Percentiles rank a stretch among this genome's conserved stretches.
phyloP scores from a whole-genome alignment of 64 coral and sea anemone genomes.

The Anthopleura sola region DNA sequence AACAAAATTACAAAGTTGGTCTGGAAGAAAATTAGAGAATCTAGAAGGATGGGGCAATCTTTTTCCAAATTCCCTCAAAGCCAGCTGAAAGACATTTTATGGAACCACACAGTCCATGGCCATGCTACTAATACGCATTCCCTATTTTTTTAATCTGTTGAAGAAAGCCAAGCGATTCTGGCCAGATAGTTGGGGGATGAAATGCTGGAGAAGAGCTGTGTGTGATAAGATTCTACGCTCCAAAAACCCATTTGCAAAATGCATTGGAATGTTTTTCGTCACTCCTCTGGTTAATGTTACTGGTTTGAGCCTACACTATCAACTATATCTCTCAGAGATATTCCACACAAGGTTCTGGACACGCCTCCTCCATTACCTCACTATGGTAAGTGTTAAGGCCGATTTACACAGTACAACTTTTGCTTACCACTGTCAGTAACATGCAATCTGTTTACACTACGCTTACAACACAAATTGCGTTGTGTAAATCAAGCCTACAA shows the following conservation, averaged over 20 bases:
- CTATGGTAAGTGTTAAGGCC: constrained; percentile 49
- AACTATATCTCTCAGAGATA: constrained; percentile 72
- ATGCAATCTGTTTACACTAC: no score
- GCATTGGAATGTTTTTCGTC: constrained; percentile 56
- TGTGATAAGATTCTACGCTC: constrained; percentile 55
- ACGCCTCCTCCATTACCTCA: constrained; percentile 50
- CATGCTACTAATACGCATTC: background rate
- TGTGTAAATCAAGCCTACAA: no score
- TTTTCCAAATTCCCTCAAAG: no score
- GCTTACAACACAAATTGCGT: no score
- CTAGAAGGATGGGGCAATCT: no score
- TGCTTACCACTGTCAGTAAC: no score
- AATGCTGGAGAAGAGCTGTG: constrained; percentile 21
- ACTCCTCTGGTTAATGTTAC: constrained; percentile 81
- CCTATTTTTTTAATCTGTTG: background rate
- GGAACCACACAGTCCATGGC: no score
- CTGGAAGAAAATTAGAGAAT: no score
- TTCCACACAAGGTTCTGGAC: constrained; percentile 73
- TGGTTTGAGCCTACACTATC: constrained; percentile 70
- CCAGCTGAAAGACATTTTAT: no score
- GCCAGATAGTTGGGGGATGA: constrained; percentile 69
- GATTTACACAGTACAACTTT: background rate
- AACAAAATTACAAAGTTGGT: no score
- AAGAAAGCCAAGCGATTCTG: constrained; percentile 42
- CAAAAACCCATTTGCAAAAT: constrained; percentile 43